phyloP scores from a whole-genome alignment of 2,888 invertebrate genomes.

The Ormyrus pomaceus region DNA sequence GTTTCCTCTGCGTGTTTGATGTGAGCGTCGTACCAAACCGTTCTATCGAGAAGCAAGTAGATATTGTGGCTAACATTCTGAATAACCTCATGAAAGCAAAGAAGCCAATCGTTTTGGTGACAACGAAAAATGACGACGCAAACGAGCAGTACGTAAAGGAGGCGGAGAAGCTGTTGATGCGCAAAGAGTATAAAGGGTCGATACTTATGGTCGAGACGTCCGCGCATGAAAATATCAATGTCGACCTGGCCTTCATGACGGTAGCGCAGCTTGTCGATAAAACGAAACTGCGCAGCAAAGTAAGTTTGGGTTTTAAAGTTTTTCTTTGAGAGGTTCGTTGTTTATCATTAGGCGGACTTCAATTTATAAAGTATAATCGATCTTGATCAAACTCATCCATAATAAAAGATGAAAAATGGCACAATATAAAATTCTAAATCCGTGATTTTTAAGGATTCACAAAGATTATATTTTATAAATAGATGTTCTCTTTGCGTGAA shows the following conservation, averaged over 20 bases:
- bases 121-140: constrained; percentile 96
- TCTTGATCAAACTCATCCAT: too few species aligned
- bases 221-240: constrained; percentile 96
- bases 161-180: constrained; percentile 90
- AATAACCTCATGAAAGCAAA: constrained; percentile 93
- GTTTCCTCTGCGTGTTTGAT: constrained; percentile 96
- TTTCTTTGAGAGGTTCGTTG: too few species aligned
- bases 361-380: too few species aligned
- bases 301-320: constrained; percentile 65
- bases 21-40: constrained; percentile 95
- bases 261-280: constrained; percentile 95
- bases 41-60: constrained; percentile 92
- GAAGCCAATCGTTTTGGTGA: constrained; percentile 95
- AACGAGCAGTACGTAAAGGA: constrained; percentile 91
- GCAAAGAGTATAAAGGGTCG: constrained; percentile 93
- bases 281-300: constrained; percentile 86
- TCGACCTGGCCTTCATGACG: constrained; percentile 92
- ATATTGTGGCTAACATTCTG: constrained; percentile 89
- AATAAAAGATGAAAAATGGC: too few species aligned
- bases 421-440: too few species aligned
- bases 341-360: too few species aligned
- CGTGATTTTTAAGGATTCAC: too few species aligned
- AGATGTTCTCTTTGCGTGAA: too few species aligned
- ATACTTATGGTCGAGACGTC: constrained; percentile 96
- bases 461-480: too few species aligned